These are phyloP conservation scores for Esox lucius DNA, from an alignment of 2,797 vertebrate genomes.

Conservation along the genomic window DNA sequence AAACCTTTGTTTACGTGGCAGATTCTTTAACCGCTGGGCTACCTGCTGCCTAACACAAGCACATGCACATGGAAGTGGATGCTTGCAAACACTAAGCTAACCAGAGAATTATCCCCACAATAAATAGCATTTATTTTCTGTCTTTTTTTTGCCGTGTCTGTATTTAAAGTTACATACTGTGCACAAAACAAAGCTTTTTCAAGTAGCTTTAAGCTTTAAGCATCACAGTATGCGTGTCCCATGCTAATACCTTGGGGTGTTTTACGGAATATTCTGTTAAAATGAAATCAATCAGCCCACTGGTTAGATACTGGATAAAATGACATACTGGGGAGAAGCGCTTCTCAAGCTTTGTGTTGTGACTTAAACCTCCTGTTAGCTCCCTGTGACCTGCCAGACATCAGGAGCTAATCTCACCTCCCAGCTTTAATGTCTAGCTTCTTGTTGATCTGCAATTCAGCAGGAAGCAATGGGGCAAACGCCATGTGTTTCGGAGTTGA, in stretches of 20 bases:
- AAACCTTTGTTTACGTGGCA: no score
- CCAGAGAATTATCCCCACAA: slow-evolving; percentile 24
- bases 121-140: slow-evolving; percentile 42
- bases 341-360: background rate
- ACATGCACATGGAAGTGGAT: no score
- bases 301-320: background rate
- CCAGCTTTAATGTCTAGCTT: slow-evolving; percentile 39
- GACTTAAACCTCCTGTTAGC: background rate
- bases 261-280: background rate
- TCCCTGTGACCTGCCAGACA: background rate
- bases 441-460: slow-evolving; percentile 36
- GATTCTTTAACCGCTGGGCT: no score
- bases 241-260: background rate
- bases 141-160: slow-evolving; percentile 13
- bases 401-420: slow-evolving; percentile 41
- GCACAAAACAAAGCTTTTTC: slow-evolving; percentile 9
- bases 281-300: background rate
- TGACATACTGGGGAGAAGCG: background rate
- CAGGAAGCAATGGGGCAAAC: slow-evolving; percentile 35
- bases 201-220: background rate
- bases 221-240: background rate
- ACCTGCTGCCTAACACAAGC: slow-evolving; percentile 12
- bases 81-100: no score
- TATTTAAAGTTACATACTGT: slow-evolving; percentile 20
- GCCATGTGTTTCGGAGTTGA: slow-evolving; percentile 23